Base-by-base conservation (phyloP, 2,113 vertebrate genomes). In the Alethe castanea region DNA sequence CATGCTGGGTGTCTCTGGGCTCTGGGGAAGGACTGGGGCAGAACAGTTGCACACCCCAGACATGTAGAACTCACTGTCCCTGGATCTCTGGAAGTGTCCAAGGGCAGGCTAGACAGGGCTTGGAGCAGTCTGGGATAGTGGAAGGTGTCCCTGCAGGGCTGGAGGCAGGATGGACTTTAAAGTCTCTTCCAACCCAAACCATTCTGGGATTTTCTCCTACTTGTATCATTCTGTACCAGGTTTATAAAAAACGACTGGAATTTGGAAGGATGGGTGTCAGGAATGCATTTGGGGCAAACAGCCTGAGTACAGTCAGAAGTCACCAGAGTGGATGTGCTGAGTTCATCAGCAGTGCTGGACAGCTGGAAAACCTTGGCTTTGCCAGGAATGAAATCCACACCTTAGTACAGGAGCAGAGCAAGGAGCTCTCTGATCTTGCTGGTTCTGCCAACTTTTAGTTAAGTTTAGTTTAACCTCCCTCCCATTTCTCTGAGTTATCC, bases 81-180 rank as follows among this genome's bases (percentile, higher is more conserved):
- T 14, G 29, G 22, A 20, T n/a, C 47, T 8, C 28, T 69, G 54
- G 47, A 0, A 61, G 25, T 42, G 40, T 0, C 54, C 47, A 17
- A 26, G 54, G 61, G 17, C 29, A 26, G 29, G 17, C 1, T 69
- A 71, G 24, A 40, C 1, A 1, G 33, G 38, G 28, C 45, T 74
- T 45, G 52, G 45, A 67, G 54, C 47, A 31, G 0, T 14, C n/a
- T 61, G 29, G 14, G 11, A 4, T 1, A 14, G 29, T 23, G 54
- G 70, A 4, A 54, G 25, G 20, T 82, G 35, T 35, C 29, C 17
- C 61, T 76, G 54, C 18, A 17, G 16, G 19, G 44, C 0, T 5
- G 10, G 36, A 38, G 2, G 40, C 2, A 3, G 12, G 54, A 13
- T 35, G 31, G 17, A 5, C 19, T 20, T 69, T 5, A 3, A 19